phyloP scores from a whole-genome alignment of 1,140 invertebrate genomes.

The Pollicipes pollicipes region DNA sequence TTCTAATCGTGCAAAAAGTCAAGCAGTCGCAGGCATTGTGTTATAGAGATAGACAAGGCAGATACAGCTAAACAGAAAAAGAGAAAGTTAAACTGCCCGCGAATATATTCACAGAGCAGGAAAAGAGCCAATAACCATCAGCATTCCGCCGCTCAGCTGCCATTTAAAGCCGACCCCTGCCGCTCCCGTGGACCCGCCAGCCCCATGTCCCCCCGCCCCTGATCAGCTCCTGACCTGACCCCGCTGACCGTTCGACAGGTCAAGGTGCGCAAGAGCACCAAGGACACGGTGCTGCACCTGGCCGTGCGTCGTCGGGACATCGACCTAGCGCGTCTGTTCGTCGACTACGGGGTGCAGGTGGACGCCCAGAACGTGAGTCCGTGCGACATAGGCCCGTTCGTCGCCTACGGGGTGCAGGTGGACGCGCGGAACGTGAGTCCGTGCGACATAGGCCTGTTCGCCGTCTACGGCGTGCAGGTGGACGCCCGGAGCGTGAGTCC shows the following conservation, averaged over 20 bases:
- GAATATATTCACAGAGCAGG: too few species aligned
- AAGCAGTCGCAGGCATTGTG: too few species aligned
- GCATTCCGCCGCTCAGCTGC: too few species aligned
- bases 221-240: not conserved
- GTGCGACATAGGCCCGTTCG: constrained; percentile 52
- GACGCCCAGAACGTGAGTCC: constrained; percentile 66
- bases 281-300: constrained; percentile 74
- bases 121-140: too few species aligned
- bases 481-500: constrained; percentile 66
- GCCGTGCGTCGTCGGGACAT: constrained; percentile 67
- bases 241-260: constrained; percentile 6
- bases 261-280: constrained; percentile 12
- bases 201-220: too few species aligned
- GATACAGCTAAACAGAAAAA: too few species aligned
- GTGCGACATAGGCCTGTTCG: constrained; percentile 52
- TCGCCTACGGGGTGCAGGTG: constrained; percentile 77
- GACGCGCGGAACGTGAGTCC: constrained; percentile 66
- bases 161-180: too few species aligned
- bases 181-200: too few species aligned
- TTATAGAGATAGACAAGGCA: too few species aligned
- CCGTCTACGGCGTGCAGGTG: constrained; percentile 77
- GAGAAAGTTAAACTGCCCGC: too few species aligned
- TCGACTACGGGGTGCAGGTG: constrained; percentile 77
- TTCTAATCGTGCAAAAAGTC: too few species aligned
- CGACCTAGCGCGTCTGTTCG: constrained; percentile 74